Percentiles rank a stretch among this genome's conserved stretches.
Conservation (phyloP, 2,888 invertebrate genomes). For the Podotricha telesiphe region DNA sequence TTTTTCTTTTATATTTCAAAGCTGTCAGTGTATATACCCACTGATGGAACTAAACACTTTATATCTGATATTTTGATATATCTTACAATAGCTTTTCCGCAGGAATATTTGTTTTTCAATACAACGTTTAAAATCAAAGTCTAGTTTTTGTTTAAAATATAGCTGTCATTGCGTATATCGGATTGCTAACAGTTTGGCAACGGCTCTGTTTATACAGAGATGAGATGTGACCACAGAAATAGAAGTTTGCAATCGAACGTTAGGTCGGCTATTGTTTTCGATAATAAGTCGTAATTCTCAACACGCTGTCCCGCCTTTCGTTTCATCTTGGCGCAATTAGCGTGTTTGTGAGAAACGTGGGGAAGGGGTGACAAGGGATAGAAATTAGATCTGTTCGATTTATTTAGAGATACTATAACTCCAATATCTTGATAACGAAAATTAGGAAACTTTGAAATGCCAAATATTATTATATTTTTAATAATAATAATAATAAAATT, state of each 20-base stretch:
- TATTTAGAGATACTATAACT: not conserved
- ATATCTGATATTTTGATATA: not conserved
- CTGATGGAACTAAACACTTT: too few species aligned
- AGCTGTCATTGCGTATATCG: slow-evolving; percentile 2
- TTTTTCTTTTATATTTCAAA: too few species aligned
- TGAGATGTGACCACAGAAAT: slow-evolving; percentile 18
- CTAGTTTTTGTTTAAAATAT: not conserved
- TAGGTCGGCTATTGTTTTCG: not conserved
- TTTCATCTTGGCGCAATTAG: not conserved
- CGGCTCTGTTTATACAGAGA: slow-evolving; percentile 14
- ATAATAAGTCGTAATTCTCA: not conserved
- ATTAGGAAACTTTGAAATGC: too few species aligned
- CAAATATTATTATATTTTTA: too few species aligned
- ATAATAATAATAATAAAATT: too few species aligned
- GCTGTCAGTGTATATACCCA: too few species aligned
- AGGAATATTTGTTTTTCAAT: not conserved
- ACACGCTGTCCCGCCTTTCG: not conserved
- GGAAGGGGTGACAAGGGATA: too few species aligned
- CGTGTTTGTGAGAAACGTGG: not conserved
- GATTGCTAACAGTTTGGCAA: slow-evolving; percentile 18
- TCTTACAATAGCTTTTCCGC: not conserved
- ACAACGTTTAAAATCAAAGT: not conserved
- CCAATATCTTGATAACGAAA: too few species aligned
- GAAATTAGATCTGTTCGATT: too few species aligned
- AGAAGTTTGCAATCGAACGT: slow-evolving; percentile 14